Evolutionary conservation across 2,797 vertebrate species (phyloP), one percentile per base, ranked within the genome.

Genomic region (Lophotriccus pileatus): DNA sequence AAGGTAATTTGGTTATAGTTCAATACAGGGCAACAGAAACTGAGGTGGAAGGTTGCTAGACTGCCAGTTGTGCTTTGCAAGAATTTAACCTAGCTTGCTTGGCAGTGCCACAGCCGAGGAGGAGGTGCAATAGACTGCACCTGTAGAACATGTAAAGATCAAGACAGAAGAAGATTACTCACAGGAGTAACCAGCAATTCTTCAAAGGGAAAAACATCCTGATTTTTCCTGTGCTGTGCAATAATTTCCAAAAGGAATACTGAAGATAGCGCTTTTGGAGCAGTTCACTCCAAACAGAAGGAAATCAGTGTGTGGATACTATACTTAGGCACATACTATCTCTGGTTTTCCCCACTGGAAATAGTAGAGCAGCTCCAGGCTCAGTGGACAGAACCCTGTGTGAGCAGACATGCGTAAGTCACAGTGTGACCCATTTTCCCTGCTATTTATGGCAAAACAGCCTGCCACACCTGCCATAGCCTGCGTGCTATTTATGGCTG

Each of bases 341-440:
- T 84, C 74, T 87, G 56, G 13, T 72, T 92, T 89, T 59, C 67
- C 78, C 34, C 44, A 24, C 67, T 76, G 89, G 69, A 86, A 87
- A 89, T 76, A 69, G 63, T 7, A 47, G 50, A 90, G 82, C 49
- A 43, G 68, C 78, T 94, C 44, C 55, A 83, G 69, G 62, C 80
- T 93, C 87, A 62, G 3, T 32, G 90, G 83, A n/a, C 69, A 90
- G 70, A 87, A 50, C 39, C 36, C 43, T 32, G 18, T 1, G 0
- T 68, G 50, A 60, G 64, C 63, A 24, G 41, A 60, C 20, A 47
- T 1, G 20, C 0, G 1, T 39, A 75, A 92, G 41, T 73, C 86
- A 85, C 78, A 74, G 78, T 62, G 41, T 90, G 84, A 90, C 86
- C 92, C 62, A 37, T 95, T 95, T 96, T 70, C 78, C 69, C 84